Evolutionary conservation across 1,140 invertebrate genomes (phyloP).

Genomic region (Protaetia brevitarsis): DNA sequence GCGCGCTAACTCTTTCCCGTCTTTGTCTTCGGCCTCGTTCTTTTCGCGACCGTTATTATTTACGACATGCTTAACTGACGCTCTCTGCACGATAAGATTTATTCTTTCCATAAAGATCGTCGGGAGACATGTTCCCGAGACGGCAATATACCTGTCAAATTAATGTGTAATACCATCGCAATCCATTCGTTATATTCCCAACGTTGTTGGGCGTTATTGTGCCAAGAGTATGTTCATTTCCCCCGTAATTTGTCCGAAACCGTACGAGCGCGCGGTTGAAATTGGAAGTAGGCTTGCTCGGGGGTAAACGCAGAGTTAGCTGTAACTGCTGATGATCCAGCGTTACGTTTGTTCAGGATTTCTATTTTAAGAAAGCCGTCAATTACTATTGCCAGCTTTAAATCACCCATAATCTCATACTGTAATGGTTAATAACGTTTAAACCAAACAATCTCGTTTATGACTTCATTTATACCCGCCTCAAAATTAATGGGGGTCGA

Average conservation of each 20-base stretch:
- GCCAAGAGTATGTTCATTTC: background rate
- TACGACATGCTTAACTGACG: background rate
- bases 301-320: background rate
- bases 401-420: background rate
- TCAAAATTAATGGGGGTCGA: conserved; percentile 1
- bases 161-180: conserved; percentile 10
- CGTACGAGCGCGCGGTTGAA: background rate
- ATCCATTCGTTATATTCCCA: background rate
- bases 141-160: conserved; percentile 9
- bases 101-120: conserved; percentile 9
- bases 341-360: background rate
- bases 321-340: too few relatives aligned
- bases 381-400: background rate
- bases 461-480: background rate
- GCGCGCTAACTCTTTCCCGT: conserved; percentile 1
- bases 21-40: background rate
- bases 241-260: background rate
- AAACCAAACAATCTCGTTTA: background rate
- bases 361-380: background rate
- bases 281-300: background rate
- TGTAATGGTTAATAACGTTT: background rate
- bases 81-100: background rate
- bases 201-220: background rate
- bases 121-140: conserved; percentile 8
- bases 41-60: conserved; percentile 10